These are phyloP conservation scores for Acropternis orthonyx DNA, from an alignment of 2,797 vertebrate genomes.

Conservation along the genomic window DNA sequence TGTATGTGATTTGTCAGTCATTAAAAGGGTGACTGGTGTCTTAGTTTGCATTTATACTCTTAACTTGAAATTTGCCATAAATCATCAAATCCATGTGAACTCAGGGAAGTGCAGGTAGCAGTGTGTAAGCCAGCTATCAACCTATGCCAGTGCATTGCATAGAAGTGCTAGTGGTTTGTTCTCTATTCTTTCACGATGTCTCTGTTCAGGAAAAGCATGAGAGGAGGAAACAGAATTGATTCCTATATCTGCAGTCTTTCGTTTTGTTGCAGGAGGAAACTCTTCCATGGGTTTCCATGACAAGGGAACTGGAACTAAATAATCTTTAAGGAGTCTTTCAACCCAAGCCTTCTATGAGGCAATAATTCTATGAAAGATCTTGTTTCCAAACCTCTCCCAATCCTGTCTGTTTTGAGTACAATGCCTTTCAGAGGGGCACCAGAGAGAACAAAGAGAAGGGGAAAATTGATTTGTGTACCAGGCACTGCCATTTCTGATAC, in stretches of 20 bases:
- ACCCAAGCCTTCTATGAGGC: background rate
- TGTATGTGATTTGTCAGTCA: background rate
- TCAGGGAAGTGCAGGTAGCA: background rate
- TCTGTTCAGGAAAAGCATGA: background rate
- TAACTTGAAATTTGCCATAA: background rate
- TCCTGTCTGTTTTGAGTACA: background rate
- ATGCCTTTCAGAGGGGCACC: background rate
- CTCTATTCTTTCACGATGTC: background rate
- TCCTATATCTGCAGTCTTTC: background rate
- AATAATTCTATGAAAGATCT: background rate
- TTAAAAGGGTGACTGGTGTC: background rate
- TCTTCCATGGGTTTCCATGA: background rate
- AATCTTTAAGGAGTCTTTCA: background rate
- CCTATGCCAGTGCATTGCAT: background rate
- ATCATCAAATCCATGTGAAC: rapidly evolving
- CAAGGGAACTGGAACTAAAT: background rate
- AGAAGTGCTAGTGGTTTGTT: background rate
- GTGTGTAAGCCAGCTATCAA: background rate
- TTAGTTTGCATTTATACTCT: background rate
- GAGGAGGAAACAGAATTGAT: background rate
- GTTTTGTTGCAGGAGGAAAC: background rate
- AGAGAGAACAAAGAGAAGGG: background rate
- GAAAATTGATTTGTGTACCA: background rate
- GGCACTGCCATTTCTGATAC: background rate
- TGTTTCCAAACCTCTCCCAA: background rate